Base-by-base conservation (phyloP, 2,888 invertebrate genomes). In the Leptodirus hochenwartii region DNA sequence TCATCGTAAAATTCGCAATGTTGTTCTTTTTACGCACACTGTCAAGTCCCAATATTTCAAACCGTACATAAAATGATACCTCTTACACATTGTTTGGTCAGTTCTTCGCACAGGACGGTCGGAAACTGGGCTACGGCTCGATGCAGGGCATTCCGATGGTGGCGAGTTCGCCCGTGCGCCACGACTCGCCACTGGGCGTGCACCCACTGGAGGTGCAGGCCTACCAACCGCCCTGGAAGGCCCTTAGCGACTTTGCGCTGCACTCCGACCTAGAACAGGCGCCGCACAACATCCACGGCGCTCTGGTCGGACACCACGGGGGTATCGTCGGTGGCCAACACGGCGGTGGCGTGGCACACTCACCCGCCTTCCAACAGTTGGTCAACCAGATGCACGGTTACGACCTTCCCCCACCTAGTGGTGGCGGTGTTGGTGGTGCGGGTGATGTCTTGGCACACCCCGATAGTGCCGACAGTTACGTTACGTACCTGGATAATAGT, bases 71-170 rank as follows among this genome's bases (percentile, higher is more conserved):
- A n/a, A n/a, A n/a, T n/a, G n/a, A n/a, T n/a, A n/a, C n/a, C n/a
- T n/a, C n/a, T n/a, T n/a, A n/a, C n/a, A n/a, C n/a, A n/a, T n/a
- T n/a, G n/a, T n/a, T n/a, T n/a, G n/a, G n/a, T n/a, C n/a, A 59
- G 56, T 59, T 55, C 55, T 62, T 57, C 47, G 53, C 54, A 45
- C 71, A 91, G 90, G 90, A 90, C 63, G 91, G 91, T 44, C 74
- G 90, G 42, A 87, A 90, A 54, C 64, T 91, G 56, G 87, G 85
- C 39, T 87, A 88, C 59, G 87, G 87, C 51, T 78, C 80, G 44
- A 82, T 91, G 80, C 90, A 93, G 51, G 90, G 90, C 35, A 91
- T 98, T 43, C 95, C 96, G 12, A 82, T 98, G 78, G 88, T 96
- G 37, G 96, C 96, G 25, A 84, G 88, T 24, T 88, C 91, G 42